These are phyloP conservation scores for Solea senegalensis DNA, from an alignment of 2,113 vertebrate species.

Conservation along the genomic window DNA sequence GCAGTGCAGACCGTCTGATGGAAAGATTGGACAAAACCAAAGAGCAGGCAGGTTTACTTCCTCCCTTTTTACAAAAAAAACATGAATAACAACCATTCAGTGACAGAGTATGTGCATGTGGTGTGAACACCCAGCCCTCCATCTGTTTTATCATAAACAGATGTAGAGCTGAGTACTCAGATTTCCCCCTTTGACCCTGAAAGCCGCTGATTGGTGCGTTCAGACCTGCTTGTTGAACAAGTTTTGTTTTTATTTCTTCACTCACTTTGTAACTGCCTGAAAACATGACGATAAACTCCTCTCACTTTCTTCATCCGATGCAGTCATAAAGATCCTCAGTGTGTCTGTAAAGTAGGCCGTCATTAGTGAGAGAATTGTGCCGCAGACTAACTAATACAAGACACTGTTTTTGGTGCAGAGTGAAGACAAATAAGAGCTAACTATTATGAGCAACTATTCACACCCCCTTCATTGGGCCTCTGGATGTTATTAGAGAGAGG, in stretches of 20 bases:
- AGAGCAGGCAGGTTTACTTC: constrained; percentile 75
- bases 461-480: constrained; percentile 62
- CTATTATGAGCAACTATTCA: constrained; percentile 64
- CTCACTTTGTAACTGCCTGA: constrained; percentile 1
- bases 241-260: constrained; percentile 13
- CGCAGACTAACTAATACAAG: constrained; percentile 69
- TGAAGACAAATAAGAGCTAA: constrained; percentile 57
- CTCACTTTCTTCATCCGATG: constrained; percentile 6
- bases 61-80: background rate
- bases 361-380: constrained; percentile 43
- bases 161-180: constrained; percentile 37
- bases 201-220: constrained; percentile 30
- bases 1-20: constrained; percentile 86
- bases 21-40: constrained; percentile 88
- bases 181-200: constrained; percentile 51
- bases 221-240: background rate
- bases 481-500: constrained; percentile 59
- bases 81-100: background rate
- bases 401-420: constrained; percentile 47
- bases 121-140: constrained; percentile 27
- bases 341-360: constrained; percentile 56
- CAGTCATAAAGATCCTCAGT: constrained; percentile 18
- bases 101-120: constrained; percentile 19
- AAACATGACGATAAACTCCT: background rate
- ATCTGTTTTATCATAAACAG: constrained; percentile 62